These are phyloP conservation scores for Sphenodon punctatus DNA, from an alignment of 2,797 vertebrate species.

Conservation along the genomic window DNA sequence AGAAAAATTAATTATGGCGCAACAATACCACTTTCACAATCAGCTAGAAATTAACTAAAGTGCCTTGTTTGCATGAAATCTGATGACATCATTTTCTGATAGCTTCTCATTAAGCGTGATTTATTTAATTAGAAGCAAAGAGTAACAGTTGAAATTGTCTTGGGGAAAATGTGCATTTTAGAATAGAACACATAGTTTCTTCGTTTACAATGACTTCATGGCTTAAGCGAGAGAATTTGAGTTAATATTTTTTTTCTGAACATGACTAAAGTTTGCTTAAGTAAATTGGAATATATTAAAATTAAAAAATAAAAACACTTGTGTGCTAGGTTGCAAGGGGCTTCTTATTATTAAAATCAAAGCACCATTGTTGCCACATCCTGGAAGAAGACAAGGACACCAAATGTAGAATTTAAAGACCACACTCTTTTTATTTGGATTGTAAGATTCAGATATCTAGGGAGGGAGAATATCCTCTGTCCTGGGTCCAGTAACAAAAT, in stretches of 20 bases:
- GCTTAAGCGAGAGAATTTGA: neutral
- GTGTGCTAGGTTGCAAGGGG: no score
- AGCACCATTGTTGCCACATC: no score
- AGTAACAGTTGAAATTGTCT: constrained; percentile 26
- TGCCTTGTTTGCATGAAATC: constrained; percentile 43
- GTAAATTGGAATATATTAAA: neutral
- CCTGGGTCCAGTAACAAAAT: no score
- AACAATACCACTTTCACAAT: constrained; percentile 31
- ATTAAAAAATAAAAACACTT: no score
- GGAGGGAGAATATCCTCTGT: no score
- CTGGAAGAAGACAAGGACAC: no score
- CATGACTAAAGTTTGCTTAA: neutral
- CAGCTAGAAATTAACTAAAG: constrained; percentile 44
- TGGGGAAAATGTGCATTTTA: constrained; percentile 23
- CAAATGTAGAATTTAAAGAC: no score
- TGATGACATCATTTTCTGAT: constrained; percentile 37
- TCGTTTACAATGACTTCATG: neutral
- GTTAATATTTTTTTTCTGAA: neutral
- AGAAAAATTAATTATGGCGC: constrained; percentile 60
- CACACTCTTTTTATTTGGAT: no score
- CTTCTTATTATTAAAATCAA: no score
- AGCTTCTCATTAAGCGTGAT: constrained; percentile 35
- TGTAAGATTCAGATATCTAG: no score
- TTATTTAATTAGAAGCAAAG: constrained; percentile 43
- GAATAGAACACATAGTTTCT: constrained; percentile 15